Percentiles rank a stretch among this genome's conserved stretches.
Evolutionary conservation across 1,140 invertebrate species (phyloP).

Genomic region (Tetramorium alpestre): DNA sequence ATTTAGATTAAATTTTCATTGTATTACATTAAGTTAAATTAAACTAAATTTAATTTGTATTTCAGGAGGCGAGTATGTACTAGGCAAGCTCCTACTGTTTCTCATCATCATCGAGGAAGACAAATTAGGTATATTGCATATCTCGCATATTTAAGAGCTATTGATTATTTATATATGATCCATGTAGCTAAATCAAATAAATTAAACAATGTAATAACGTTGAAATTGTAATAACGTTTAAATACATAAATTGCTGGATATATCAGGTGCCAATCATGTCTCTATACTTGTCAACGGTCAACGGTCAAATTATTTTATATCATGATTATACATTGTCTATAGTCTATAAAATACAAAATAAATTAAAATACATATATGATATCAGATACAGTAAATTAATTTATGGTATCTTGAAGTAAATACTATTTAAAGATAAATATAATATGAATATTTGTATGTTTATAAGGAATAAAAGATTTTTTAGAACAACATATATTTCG

Average conservation of each 20-base stretch:
- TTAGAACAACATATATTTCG: not conserved
- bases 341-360: no score
- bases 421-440: not conserved
- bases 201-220: no score
- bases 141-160: not conserved
- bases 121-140: conserved; percentile 79
- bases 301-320: no score
- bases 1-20: not conserved
- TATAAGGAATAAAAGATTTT: not conserved
- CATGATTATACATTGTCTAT: no score
- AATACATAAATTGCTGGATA: no score
- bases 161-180: not conserved
- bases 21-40: no score
- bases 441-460: not conserved
- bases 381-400: not conserved
- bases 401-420: not conserved
- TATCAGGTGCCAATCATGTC: no score
- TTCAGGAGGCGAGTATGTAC: conserved; percentile 81
- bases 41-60: conserved; percentile 5
- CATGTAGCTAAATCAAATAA: no score
- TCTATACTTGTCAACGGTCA: no score
- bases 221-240: no score
- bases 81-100: conserved; percentile 64
- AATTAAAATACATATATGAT: no score
- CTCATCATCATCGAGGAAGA: conserved; percentile 74